Percentiles rank a stretch among this genome's conserved stretches.
phyloP scores from a whole-genome alignment of 2,888 invertebrate species.

The Poecilus cupreus region DNA sequence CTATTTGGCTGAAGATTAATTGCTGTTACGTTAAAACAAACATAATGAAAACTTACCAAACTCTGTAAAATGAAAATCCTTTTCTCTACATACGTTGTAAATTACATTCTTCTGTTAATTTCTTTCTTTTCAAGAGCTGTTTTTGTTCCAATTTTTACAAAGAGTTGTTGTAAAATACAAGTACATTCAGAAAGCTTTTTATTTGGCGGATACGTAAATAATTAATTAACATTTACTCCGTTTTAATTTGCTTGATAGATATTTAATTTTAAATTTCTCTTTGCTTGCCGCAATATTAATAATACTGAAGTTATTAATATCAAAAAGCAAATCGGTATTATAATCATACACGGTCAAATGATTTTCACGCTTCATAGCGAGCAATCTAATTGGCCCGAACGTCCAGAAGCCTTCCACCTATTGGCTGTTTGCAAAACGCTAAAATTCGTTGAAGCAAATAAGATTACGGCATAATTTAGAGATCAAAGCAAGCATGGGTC shows the following conservation, averaged over 20 bases:
- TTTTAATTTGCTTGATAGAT: too few relatives aligned
- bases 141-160: neutral
- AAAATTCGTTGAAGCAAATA: slow-evolving; percentile 35
- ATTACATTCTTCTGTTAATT: neutral
- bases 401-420: slow-evolving; percentile 20
- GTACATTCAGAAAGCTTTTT: neutral
- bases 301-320: neutral
- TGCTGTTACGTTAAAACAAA: slow-evolving; percentile 51
- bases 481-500: slow-evolving; percentile 43
- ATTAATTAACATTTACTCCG: too few relatives aligned
- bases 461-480: slow-evolving; percentile 50
- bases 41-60: slow-evolving; percentile 53
- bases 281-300: neutral
- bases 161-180: neutral
- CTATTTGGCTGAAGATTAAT: slow-evolving; percentile 49
- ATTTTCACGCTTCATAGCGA: slow-evolving; percentile 21
- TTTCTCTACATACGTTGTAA: slow-evolving; percentile 32
- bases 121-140: neutral
- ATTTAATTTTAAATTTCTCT: too few relatives aligned
- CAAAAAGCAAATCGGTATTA: neutral
- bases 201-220: too few relatives aligned
- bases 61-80: slow-evolving; percentile 30
- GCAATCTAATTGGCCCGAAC: slow-evolving; percentile 1
- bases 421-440: slow-evolving; percentile 23
- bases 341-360: slow-evolving; percentile 22